Evolutionary conservation across 2,113 vertebrate species (phyloP).

Genomic region (Strigops habroptila): DNA sequence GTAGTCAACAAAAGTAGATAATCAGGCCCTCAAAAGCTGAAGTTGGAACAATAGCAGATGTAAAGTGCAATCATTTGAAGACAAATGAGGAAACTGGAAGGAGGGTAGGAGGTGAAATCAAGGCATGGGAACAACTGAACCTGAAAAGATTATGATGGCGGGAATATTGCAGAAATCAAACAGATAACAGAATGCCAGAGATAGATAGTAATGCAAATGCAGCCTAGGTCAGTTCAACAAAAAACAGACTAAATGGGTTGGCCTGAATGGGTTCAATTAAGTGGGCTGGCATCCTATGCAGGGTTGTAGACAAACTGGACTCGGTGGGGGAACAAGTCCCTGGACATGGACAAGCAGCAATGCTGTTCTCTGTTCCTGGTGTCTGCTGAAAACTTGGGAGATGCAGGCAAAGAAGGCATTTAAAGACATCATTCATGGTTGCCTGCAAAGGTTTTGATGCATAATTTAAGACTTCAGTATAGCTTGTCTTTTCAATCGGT

Average conservation of each 20-base stretch:
- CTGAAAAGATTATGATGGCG: neutral
- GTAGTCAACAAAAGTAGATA: neutral
- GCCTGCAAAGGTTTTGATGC: neutral
- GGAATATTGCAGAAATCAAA: neutral
- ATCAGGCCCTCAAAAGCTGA: neutral
- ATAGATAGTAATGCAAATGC: neutral
- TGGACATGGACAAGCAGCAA: neutral
- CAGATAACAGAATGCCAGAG: neutral
- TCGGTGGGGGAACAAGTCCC: neutral
- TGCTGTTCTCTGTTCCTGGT: neutral
- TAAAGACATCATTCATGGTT: neutral
- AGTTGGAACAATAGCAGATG: neutral
- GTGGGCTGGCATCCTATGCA: accelerated
- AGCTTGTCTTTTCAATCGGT: neutral
- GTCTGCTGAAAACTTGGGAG: neutral
- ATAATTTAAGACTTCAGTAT: neutral
- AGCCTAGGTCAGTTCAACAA: neutral
- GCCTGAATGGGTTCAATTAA: neutral
- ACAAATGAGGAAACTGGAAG: neutral
- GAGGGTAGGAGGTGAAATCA: neutral
- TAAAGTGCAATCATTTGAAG: neutral
- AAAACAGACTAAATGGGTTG: neutral
- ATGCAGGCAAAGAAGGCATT: neutral
- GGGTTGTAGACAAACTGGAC: neutral
- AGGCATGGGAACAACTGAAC: neutral